Conservation (phyloP, 2,888 invertebrate genomes). For the Dicyrtoma fusca region DNA sequence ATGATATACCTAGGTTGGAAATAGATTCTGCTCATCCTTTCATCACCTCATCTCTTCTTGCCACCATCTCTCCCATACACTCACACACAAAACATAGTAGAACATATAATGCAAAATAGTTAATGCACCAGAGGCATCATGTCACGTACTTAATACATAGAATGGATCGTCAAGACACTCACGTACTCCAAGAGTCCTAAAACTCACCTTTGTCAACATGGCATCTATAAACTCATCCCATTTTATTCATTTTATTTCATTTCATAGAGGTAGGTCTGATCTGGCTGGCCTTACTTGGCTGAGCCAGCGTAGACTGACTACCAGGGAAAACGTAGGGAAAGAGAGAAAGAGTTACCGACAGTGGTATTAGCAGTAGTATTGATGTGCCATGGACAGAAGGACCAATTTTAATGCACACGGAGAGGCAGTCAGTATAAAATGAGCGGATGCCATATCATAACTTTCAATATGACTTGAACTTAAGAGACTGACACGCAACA, state of each 20-base stretch:
- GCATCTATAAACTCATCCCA: background rate
- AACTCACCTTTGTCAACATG: slow-evolving; percentile 19
- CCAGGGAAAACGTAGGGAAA: too few species aligned
- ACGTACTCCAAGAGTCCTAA: background rate
- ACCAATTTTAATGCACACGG: too few species aligned
- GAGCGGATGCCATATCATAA: too few species aligned
- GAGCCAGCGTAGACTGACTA: too few species aligned
- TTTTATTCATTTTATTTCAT: slow-evolving; percentile 1
- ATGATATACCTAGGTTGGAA: background rate
- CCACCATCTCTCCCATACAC: background rate
- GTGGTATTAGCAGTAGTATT: too few species aligned
- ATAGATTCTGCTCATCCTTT: background rate
- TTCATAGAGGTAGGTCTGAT: too few species aligned
- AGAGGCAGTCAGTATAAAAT: too few species aligned
- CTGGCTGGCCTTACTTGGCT: too few species aligned
- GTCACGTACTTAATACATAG: background rate
- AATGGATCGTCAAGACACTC: background rate
- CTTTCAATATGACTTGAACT: too few species aligned
- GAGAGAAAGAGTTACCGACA: too few species aligned
- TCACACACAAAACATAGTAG: background rate
- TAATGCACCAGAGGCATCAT: background rate
- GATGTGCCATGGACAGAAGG: too few species aligned
- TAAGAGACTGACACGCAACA: too few species aligned
- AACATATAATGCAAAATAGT: background rate
- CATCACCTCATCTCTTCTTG: background rate